Percentiles rank a stretch among this genome's conserved stretches.
phyloP scores from a whole-genome alignment of 1,140 invertebrate species.

The Bombus superbus region DNA sequence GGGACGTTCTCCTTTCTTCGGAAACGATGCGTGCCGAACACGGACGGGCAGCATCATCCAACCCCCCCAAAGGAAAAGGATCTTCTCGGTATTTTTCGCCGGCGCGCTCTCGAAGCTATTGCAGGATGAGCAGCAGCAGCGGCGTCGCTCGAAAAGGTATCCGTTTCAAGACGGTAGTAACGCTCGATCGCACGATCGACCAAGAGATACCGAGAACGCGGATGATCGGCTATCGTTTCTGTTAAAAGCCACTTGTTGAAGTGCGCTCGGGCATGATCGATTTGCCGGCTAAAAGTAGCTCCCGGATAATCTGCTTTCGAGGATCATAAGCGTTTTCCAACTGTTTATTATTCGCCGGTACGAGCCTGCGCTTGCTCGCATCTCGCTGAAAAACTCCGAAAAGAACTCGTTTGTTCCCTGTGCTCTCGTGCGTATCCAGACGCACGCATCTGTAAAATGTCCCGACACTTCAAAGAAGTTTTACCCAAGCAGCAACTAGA shows the following conservation, averaged over 20 bases:
- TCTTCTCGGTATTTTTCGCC: conserved; percentile 14
- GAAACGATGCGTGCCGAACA: conserved; percentile 20
- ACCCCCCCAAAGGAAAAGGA: neutral
- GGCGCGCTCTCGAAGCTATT: neutral
- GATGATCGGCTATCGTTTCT: conserved; percentile 70
- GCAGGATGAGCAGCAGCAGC: conserved; percentile 22
- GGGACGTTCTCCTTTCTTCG: conserved; percentile 5
- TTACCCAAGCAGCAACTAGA: conserved; percentile 15
- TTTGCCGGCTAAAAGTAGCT: conserved; percentile 76
- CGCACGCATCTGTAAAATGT: conserved; percentile 54
- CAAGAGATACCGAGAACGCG: conserved; percentile 46
- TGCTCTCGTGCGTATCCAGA: conserved; percentile 47
- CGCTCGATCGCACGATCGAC: conserved; percentile 70
- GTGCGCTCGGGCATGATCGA: conserved; percentile 79
- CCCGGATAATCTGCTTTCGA: conserved; percentile 79
- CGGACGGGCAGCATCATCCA: neutral
- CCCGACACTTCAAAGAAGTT: conserved; percentile 47
- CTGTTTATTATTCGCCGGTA: conserved; percentile 52
- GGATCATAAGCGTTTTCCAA: conserved; percentile 68
- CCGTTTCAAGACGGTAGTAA: conserved; percentile 57
- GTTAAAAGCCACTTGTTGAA: conserved; percentile 81
- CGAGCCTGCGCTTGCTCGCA: neutral
- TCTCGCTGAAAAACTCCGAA: conserved; percentile 22
- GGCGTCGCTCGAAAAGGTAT: conserved; percentile 33
- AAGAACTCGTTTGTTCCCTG: conserved; percentile 48